Evolutionary conservation across 2,797 vertebrate species (phyloP), one percentile per base, ranked within the genome.

Genomic region (Sarcophilus harrisii): DNA sequence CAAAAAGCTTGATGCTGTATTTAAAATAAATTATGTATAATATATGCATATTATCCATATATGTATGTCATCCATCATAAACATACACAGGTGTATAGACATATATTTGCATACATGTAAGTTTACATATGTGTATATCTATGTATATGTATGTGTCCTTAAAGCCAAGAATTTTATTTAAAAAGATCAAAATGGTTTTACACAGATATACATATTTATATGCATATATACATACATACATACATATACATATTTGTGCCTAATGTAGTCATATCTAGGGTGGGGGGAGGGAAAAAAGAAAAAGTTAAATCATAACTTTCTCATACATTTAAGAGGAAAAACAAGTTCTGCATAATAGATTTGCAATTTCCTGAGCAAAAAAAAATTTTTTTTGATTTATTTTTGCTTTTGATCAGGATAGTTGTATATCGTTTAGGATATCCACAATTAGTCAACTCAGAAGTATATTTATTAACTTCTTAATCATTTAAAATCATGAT

Each of bases 381-480:
- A 30, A 21, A 58, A 73, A 73, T n/a, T n/a, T n/a, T 30, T 13
- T 92, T 96, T 96, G 29, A 29, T 32, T 13, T 91, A 94, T 95
- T 32, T 93, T 57, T 91, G 91, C 57, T n/a, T 97, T 96, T 96
- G 93, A 92, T 4, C 16, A 62, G 91, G 94, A 58, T 55, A 94
- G 92, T 93, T 96, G 45, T 87, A 91, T 21, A n/a, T 96, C 89
- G 38, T 91, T 28, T 57, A 90, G 91, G 60, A 96, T 29, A 94
- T 58, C 57, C 12, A 27, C n/a, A 92, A n/a, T 87, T 87, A 95
- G 66, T 52, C 18, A 95, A 66, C 57, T 55, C 45, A 95, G 94
- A 97, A 95, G 93, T 52, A 27, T 5, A 57, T 96, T 96, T 92
- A 81, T 94, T 52, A 96, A 57, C 45, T 93, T 96, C 94, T 92